Percentiles rank a stretch among this genome's conserved stretches.
phyloP scores from a whole-genome alignment of 1,140 invertebrate species.

The Drosophila kanapiae region DNA sequence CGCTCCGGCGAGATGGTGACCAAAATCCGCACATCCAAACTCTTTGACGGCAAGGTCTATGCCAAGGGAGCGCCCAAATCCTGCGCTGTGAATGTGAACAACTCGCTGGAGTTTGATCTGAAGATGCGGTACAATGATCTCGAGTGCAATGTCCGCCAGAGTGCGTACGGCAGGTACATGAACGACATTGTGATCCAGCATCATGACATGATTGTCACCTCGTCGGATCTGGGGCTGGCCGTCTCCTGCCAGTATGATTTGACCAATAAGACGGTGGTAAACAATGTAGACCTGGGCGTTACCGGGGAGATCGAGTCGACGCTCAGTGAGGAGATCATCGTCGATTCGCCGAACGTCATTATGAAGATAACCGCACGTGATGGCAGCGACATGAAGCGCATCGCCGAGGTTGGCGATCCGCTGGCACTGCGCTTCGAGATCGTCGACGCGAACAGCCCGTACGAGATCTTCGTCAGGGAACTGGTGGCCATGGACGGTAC shows the following conservation, averaged over 20 bases:
- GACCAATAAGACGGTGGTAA: constrained; percentile 96
- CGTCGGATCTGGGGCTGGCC: constrained; percentile 96
- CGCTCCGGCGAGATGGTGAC: constrained; percentile 96
- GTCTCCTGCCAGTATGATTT: constrained; percentile 97
- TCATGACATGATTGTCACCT: constrained; percentile 97
- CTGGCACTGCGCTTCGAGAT: constrained; percentile 96
- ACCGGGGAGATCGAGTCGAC: constrained; percentile 93
- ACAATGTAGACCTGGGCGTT: constrained; percentile 95
- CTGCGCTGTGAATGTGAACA: constrained; percentile 94
- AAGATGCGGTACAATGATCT: constrained; percentile 95
- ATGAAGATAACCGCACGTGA: constrained; percentile 96
- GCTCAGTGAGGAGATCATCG: constrained; percentile 93
- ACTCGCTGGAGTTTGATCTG: constrained; percentile 94
- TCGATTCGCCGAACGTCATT: constrained; percentile 96
- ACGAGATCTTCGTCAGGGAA: constrained; percentile 97
- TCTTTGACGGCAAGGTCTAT: constrained; percentile 97
- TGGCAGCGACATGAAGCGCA: constrained; percentile 90
- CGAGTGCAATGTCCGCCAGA: constrained; percentile 94
- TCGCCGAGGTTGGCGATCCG: constrained; percentile 95
- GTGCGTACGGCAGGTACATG: constrained; percentile 92
- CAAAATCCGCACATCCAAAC: constrained; percentile 94
- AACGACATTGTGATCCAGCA: constrained; percentile 97
- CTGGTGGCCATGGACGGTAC: constrained; percentile 97
- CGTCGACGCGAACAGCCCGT: constrained; percentile 95
- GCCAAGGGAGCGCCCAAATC: constrained; percentile 96